Conservation (phyloP, 2,888 invertebrate species). For the Branchipolynoe longqiensis region DNA sequence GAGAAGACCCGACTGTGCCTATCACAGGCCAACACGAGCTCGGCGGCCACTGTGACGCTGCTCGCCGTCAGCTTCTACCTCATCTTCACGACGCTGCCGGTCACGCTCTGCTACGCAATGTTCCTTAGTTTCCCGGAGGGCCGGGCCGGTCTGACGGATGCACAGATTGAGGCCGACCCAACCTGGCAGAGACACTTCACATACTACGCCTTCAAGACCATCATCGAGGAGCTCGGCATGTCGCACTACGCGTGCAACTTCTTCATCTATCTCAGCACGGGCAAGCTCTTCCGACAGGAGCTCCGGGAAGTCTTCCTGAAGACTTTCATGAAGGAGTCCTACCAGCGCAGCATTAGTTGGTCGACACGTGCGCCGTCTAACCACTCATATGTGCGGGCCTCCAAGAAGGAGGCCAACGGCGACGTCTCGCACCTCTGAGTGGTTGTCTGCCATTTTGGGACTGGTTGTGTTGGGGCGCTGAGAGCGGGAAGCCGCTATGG, state of each 20-base stretch:
- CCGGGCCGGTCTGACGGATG: slow-evolving; percentile 67
- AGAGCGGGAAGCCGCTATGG: too few relatives aligned
- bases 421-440: slow-evolving; percentile 35
- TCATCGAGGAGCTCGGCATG: slow-evolving; percentile 76
- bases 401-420: slow-evolving; percentile 5
- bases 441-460: too few relatives aligned
- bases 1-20: slow-evolving; percentile 65
- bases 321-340: slow-evolving; percentile 44
- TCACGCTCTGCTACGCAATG: slow-evolving; percentile 73
- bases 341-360: background rate
- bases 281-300: slow-evolving; percentile 79
- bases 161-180: slow-evolving; percentile 71
- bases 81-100: slow-evolving; percentile 77
- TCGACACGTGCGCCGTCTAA: background rate
- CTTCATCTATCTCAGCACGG: slow-evolving; percentile 80
- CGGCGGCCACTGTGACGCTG: slow-evolving; percentile 80
- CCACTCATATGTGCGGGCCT: background rate
- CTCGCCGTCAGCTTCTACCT: slow-evolving; percentile 78
- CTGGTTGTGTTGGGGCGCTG: too few relatives aligned
- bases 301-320: slow-evolving; percentile 69
- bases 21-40: slow-evolving; percentile 65
- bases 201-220: slow-evolving; percentile 73
- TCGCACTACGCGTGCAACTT: slow-evolving; percentile 80
- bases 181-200: slow-evolving; percentile 74
- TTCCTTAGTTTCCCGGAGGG: slow-evolving; percentile 71